Base-by-base conservation (phyloP, 1,140 invertebrate species). In the Bombus turneri region DNA sequence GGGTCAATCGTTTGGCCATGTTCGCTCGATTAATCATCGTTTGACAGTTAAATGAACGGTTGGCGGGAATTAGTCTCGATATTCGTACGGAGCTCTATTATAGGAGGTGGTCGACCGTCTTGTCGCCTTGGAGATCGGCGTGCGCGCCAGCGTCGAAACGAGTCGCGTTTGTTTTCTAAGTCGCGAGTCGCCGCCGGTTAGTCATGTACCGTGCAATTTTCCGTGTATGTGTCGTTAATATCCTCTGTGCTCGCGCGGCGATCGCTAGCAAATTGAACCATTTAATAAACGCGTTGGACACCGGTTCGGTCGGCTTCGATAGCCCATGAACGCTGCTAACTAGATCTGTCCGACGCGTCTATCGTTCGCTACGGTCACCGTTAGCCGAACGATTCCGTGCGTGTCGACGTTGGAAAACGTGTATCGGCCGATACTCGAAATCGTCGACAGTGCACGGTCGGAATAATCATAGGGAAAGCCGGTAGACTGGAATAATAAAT, bases 21-120 rank as follows among this genome's bases (percentile, higher is more conserved):
- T 25, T 39, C 68, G 25, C 5, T 41, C 83, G 69, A 81, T 85
- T 68, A 85, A 81, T 85, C 83, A 85, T 34, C 57, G 43, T 73
- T 81, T 72, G 83, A 85, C 83, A 41, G 78, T 81, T 47, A 81
- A 85, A 85, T 74, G 69, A 81, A 66, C 57, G 78, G 83, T 74
- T 68, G 47, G 39, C 57, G 22, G 31, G 41, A 47, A 81, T 85
- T 66, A 68, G 78, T 62, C 39, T 43, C 25, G 53, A 80, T 34
- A 43, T 15, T 66, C 59, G 71, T n/a, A n/a, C 10, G 13, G 1
- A n/a, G 28, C 22, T 71, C 73, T 39, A 47, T 83, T 83, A 15
- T 43, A 83, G 12, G n/a, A 8, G 25, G 15, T 53, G 25, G 15
- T 53, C 5, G 82, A 59, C 53, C 10, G 37, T 72, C 64, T 59